phyloP scores from a whole-genome alignment of 2,113 vertebrate genomes.

The Oceanites oceanicus region DNA sequence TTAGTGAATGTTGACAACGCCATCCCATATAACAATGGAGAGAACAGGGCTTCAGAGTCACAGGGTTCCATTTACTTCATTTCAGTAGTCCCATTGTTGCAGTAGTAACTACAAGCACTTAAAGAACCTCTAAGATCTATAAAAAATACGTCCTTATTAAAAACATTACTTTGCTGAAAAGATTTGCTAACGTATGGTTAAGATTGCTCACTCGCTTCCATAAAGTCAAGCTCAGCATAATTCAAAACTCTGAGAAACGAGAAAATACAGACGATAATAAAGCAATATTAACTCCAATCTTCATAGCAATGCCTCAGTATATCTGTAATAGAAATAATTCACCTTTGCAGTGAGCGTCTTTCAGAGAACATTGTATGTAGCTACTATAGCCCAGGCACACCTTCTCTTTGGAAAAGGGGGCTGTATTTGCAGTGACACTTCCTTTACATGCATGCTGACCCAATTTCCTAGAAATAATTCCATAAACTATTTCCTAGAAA shows the following conservation, averaged over 20 bases:
- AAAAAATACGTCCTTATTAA: not conserved
- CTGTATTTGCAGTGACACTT: not conserved
- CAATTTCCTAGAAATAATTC: not conserved
- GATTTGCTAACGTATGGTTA: not conserved
- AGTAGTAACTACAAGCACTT: not conserved
- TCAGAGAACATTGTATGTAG: not conserved
- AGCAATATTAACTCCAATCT: not conserved
- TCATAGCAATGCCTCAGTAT: not conserved
- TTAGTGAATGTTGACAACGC: not conserved
- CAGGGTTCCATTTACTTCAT: not conserved
- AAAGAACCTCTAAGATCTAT: not conserved
- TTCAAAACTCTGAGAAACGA: not conserved
- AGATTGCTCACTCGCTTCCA: not conserved
- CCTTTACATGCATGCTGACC: not conserved
- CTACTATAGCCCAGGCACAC: not conserved
- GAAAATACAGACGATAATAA: not conserved
- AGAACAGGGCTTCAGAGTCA: not conserved
- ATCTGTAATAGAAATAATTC: not conserved
- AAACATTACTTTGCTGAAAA: not conserved
- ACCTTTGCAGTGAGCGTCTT: not conserved
- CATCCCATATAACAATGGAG: not conserved
- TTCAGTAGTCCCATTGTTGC: not conserved
- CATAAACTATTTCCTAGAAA: not conserved
- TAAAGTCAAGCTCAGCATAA: not conserved
- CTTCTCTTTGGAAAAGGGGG: not conserved